Percentiles rank a stretch among this genome's conserved stretches.
phyloP scores from a whole-genome alignment of 2,113 vertebrate species.

The Cacatua alba region DNA sequence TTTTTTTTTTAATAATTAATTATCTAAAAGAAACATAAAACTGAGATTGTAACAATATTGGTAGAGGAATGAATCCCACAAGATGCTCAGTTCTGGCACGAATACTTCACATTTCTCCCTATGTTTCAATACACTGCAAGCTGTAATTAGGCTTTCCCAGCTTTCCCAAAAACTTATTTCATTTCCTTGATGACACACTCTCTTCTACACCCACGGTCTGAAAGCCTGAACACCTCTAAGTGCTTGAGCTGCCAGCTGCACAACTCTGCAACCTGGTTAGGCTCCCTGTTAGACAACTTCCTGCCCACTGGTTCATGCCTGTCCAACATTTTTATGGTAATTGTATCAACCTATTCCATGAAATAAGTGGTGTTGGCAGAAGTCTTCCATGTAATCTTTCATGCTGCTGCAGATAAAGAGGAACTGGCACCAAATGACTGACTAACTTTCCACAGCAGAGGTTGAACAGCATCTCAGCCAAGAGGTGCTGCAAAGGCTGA shows the following conservation, averaged over 20 bases:
- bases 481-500: not conserved
- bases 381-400: not conserved
- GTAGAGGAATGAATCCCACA: not conserved
- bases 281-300: accelerated
- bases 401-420: not conserved
- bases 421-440: not conserved
- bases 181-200: not conserved
- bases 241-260: accelerated
- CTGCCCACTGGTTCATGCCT: not conserved
- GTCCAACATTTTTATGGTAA: not conserved
- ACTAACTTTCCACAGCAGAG: not conserved
- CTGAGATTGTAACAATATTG: not conserved
- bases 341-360: not conserved
- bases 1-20: not conserved
- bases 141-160: not conserved
- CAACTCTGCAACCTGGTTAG: accelerated
- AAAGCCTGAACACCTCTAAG: not conserved
- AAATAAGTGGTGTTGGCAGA: not conserved
- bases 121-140: not conserved
- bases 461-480: not conserved
- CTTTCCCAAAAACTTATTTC: not conserved
- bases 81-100: not conserved
- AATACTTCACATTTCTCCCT: not conserved
- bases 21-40: not conserved
- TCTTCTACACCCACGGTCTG: not conserved